Evolutionary conservation across 2,797 vertebrate genomes (phyloP).

Genomic region (Scarus forsteni): DNA sequence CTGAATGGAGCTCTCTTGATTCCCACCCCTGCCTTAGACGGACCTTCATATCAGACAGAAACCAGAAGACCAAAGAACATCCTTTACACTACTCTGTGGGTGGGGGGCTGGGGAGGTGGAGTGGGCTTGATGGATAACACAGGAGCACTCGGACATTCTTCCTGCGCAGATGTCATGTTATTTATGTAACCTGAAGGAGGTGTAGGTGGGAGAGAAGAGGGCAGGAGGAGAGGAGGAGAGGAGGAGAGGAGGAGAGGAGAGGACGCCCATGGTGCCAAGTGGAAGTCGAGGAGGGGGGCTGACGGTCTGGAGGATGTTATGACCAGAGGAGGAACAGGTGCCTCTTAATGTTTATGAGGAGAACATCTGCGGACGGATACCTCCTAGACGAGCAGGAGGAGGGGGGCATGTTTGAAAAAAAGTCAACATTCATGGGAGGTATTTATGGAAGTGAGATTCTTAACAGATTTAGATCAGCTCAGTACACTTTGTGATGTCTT

Average conservation of each 20-base stretch:
- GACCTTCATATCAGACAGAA: slow-evolving; percentile 33
- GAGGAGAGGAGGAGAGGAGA: slow-evolving; percentile 34
- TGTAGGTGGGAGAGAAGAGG: slow-evolving; percentile 52
- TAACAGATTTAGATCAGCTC: slow-evolving; percentile 18
- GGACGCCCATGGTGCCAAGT: slow-evolving; percentile 60
- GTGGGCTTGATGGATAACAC: slow-evolving; percentile 76
- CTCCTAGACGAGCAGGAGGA: slow-evolving; percentile 45
- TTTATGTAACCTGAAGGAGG: slow-evolving; percentile 79
- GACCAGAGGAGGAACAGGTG: slow-evolving; percentile 77
- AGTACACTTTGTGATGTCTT: not conserved
- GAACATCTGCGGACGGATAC: slow-evolving; percentile 78
- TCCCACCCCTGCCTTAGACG: too few relatives aligned
- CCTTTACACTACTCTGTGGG: slow-evolving; percentile 48
- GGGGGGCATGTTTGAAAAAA: slow-evolving; percentile 31
- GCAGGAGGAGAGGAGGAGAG: slow-evolving; percentile 8
- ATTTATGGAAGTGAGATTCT: slow-evolving; percentile 52
- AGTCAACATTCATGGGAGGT: slow-evolving; percentile 52
- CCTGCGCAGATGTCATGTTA: slow-evolving; percentile 80
- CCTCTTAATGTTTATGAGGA: slow-evolving; percentile 76
- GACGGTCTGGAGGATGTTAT: slow-evolving; percentile 83
- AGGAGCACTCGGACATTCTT: slow-evolving; percentile 79
- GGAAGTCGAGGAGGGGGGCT: slow-evolving; percentile 59
- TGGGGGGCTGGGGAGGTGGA: too few relatives aligned
- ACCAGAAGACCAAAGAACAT: slow-evolving; percentile 43
- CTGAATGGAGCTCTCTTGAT: too few relatives aligned